Base-by-base conservation (phyloP, 2,888 invertebrate genomes). In the Dryomyza anilis region DNA sequence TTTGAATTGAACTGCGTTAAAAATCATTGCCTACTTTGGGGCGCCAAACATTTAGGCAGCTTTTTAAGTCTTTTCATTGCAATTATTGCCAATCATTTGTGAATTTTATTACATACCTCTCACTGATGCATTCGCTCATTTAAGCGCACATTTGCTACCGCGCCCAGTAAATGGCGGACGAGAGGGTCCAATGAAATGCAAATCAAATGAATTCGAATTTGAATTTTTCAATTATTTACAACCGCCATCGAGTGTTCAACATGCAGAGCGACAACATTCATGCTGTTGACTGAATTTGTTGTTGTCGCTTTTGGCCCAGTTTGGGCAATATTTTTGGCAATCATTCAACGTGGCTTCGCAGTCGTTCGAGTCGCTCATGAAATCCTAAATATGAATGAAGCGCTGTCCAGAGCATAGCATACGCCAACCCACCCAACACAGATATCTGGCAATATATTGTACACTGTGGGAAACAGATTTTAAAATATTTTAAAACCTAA, bases 321-420 rank as follows among this genome's bases (percentile, higher is more conserved):
- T 59, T 25, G 59, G n/a, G n/a, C n/a, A 46, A 48, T 59, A n/a
- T 59, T 59, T 59, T 59, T 59, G 59, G 59, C 59, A 59, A 59
- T 59, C 59, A 59, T 59, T 59, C 59, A 59, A 59, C 59, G 30
- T 48, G 36, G 12, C 14, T 55, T 55, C 19, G 55, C 33, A 36
- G 55, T 36, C 39, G 19, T 36, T 55, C 36, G 33, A 14, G 36
- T 55, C 19, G 59, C 43, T 46, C 59, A 48, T 33, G 33, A 48
- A 59, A 59, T 48, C 23, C 27, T 6, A 21, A 3, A 50, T n/a
- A n/a, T n/a, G n/a, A n/a, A n/a, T n/a, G n/a, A n/a, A n/a, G n/a
- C n/a, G n/a, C n/a, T n/a, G n/a, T n/a, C n/a, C n/a, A n/a, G n/a
- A n/a, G n/a, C n/a, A n/a, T n/a, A n/a, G n/a, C n/a, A n/a, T n/a